phyloP scores from a whole-genome alignment of 2,113 vertebrate genomes.

The Gallinago undulata region DNA sequence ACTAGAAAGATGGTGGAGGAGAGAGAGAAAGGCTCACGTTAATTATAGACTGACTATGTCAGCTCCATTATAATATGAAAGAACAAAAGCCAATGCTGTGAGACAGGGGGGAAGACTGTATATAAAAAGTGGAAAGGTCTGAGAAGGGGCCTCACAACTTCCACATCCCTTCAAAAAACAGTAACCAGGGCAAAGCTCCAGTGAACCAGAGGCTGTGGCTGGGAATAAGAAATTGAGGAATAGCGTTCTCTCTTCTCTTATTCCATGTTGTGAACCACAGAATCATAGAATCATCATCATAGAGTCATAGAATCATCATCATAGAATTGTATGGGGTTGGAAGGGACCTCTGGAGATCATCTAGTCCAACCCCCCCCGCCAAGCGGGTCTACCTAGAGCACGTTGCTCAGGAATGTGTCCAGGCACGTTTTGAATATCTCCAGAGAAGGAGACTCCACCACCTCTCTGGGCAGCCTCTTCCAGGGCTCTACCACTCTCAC shows the following conservation, averaged over 20 bases:
- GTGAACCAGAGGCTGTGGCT: background rate
- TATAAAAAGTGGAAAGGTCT: background rate
- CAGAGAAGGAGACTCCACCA: no score
- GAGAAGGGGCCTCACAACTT: background rate
- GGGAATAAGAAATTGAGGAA: background rate
- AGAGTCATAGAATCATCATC: no score
- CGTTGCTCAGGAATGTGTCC: no score
- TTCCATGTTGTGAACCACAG: background rate
- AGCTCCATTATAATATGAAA: background rate
- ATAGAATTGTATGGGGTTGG: no score
- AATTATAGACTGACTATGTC: slow-evolving; percentile 19
- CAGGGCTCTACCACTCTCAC: no score
- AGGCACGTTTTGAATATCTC: no score
- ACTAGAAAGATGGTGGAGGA: background rate
- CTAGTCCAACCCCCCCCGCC: no score
- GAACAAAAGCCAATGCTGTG: background rate
- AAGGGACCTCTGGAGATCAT: no score
- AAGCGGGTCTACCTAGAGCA: no score
- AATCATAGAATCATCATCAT: no score
- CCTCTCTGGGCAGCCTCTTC: no score
- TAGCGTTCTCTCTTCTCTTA: background rate
- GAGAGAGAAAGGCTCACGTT: background rate
- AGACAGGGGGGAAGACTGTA: background rate
- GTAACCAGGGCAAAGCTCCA: background rate
- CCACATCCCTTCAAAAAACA: background rate